Evolutionary conservation across 2,888 invertebrate genomes (phyloP).

Genomic region (Lordiphosa fenestrarum): DNA sequence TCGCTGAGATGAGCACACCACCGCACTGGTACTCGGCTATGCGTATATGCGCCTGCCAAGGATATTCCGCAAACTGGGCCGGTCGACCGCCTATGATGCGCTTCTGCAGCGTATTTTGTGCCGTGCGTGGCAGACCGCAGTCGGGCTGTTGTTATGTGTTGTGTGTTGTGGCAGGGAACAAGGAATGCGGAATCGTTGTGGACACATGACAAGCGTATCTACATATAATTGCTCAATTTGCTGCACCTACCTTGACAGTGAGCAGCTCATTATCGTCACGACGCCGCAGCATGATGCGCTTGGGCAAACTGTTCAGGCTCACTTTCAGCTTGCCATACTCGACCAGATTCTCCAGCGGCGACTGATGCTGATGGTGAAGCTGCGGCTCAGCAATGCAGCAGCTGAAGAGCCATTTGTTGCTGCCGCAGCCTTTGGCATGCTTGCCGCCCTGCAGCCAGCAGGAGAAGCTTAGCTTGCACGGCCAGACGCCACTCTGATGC

Average conservation of each 20-base stretch:
- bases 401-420: slow-evolving; percentile 86
- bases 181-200: neutral
- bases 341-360: slow-evolving; percentile 69
- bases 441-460: slow-evolving; percentile 89
- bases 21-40: slow-evolving; percentile 92
- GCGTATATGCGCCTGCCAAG: slow-evolving; percentile 93
- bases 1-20: slow-evolving; percentile 88
- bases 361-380: slow-evolving; percentile 76
- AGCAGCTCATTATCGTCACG: slow-evolving; percentile 78
- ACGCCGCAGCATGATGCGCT: slow-evolving; percentile 77
- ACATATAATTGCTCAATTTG: slow-evolving; percentile 21
- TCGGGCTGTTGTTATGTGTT: too few species aligned
- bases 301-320: slow-evolving; percentile 63
- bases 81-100: slow-evolving; percentile 91
- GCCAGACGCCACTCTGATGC: slow-evolving; percentile 82
- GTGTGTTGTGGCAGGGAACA: slow-evolving; percentile 39
- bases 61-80: slow-evolving; percentile 87
- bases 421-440: slow-evolving; percentile 85
- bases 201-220: neutral
- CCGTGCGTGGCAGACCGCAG: slow-evolving; percentile 85
- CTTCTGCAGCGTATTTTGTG: slow-evolving; percentile 84
- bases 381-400: slow-evolving; percentile 83
- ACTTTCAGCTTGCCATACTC: slow-evolving; percentile 73
- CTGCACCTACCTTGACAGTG: slow-evolving; percentile 47
- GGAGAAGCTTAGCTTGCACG: slow-evolving; percentile 86